A percentile compares a stretch with the other conserved stretches of the same genome.
Conservation (phyloP, 2,113 vertebrate species). For the Panurus biarmicus region DNA sequence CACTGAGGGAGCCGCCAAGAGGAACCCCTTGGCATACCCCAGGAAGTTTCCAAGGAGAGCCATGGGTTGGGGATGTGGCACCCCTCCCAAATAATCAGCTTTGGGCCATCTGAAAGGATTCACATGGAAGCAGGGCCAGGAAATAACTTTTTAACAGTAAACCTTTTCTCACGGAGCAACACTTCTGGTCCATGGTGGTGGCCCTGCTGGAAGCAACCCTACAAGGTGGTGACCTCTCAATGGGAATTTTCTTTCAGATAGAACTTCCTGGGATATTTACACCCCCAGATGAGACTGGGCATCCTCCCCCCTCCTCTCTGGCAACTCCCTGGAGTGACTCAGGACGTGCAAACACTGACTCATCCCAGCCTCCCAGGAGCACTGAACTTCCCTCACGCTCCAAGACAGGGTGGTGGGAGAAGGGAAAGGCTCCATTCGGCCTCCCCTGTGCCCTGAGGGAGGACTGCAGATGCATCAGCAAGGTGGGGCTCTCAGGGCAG, state of each 20-base stretch:
- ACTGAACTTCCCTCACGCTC: fast-evolving
- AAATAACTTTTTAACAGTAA: not conserved
- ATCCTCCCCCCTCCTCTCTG: not conserved
- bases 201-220: not conserved
- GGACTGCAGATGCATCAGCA: not conserved
- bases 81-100: not conserved
- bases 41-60: not conserved
- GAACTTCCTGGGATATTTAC: not conserved
- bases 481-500: not conserved
- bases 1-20: not conserved
- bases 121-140: not conserved
- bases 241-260: not conserved
- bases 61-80: not conserved
- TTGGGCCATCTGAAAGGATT: not conserved
- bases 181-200: not conserved
- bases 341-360: not conserved
- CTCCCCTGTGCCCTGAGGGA: not conserved
- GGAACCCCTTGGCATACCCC: not conserved
- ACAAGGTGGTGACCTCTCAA: not conserved
- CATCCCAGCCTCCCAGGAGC: not conserved
- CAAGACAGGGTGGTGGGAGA: not conserved
- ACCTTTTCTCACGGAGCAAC: not conserved
- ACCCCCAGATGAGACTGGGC: not conserved
- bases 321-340: not conserved
- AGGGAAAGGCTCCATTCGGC: not conserved